These are phyloP conservation scores for Crypturellus undulatus DNA, from an alignment of 2,113 vertebrate genomes.

Conservation along the genomic window DNA sequence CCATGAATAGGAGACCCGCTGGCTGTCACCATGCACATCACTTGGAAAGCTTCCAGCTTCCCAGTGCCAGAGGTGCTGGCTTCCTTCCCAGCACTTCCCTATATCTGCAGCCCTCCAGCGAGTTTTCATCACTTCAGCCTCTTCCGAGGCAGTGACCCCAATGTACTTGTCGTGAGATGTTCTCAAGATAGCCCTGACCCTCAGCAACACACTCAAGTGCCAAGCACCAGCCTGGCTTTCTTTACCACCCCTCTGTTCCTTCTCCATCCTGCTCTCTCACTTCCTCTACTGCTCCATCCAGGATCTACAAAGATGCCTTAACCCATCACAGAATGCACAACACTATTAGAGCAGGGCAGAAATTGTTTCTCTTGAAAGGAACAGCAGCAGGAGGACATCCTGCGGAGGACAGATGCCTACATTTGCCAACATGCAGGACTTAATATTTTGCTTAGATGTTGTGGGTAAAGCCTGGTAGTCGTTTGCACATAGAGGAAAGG, in stretches of 20 bases:
- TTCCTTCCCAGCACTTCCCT: constrained; percentile 19
- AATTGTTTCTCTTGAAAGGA: neutral
- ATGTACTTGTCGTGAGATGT: neutral
- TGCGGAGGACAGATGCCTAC: neutral
- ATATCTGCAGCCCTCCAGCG: constrained; percentile 35
- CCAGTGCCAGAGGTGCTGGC: constrained; percentile 32
- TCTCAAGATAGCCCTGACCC: neutral
- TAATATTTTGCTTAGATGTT: neutral
- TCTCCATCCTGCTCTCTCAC: neutral
- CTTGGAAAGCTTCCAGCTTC: constrained; percentile 58
- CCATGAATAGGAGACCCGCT: constrained; percentile 5
- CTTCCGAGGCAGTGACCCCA: neutral
- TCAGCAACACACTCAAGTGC: neutral
- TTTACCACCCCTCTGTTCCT: neutral
- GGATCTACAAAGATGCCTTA: neutral
- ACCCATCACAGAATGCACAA: neutral
- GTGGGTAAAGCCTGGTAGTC: neutral
- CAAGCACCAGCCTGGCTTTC: neutral
- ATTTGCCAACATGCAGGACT: neutral
- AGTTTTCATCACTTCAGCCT: constrained; percentile 43
- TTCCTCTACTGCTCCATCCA: neutral
- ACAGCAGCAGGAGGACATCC: neutral
- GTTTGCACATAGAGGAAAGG: neutral
- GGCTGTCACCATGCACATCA: neutral
- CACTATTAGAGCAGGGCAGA: neutral